Percentiles rank a stretch among this genome's conserved stretches.
Conservation (phyloP, 1,140 invertebrate species). For the Papilio glaucus region DNA sequence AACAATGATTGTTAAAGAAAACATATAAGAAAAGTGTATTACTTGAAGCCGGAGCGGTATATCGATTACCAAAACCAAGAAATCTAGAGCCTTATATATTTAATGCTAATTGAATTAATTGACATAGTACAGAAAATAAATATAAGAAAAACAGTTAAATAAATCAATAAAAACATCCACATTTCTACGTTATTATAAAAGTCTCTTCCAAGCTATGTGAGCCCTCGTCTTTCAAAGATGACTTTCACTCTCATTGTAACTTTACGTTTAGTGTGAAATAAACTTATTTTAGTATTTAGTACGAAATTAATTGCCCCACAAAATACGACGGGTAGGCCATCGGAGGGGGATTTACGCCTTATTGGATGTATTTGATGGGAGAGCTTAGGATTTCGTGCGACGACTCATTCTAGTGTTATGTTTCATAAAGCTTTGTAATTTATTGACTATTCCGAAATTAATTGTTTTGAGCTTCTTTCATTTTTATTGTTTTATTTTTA, state of each 20-base stretch:
- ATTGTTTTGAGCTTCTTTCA: conserved; percentile 40
- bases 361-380: conserved; percentile 62
- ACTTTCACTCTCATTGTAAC: conserved; percentile 49
- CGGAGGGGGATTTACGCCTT: conserved; percentile 56
- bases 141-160: too few relatives aligned
- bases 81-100: too few relatives aligned
- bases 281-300: conserved; percentile 77
- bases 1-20: too few relatives aligned
- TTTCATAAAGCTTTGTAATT: conserved; percentile 49
- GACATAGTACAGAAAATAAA: too few relatives aligned
- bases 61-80: too few relatives aligned
- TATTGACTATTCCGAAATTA: conserved; percentile 38
- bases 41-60: too few relatives aligned
- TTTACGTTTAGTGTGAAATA: conserved; percentile 65
- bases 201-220: conserved; percentile 38
- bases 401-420: conserved; percentile 46
- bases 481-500: conserved; percentile 4
- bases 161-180: too few relatives aligned
- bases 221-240: conserved; percentile 46
- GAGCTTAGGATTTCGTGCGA: conserved; percentile 46
- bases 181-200: too few relatives aligned
- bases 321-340: conserved; percentile 49
- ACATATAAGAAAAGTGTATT: too few relatives aligned
- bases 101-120: too few relatives aligned
- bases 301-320: conserved; percentile 71